These are phyloP conservation scores for Anomalospiza imberbis DNA, from an alignment of 2,797 vertebrate species.

Conservation along the genomic window DNA sequence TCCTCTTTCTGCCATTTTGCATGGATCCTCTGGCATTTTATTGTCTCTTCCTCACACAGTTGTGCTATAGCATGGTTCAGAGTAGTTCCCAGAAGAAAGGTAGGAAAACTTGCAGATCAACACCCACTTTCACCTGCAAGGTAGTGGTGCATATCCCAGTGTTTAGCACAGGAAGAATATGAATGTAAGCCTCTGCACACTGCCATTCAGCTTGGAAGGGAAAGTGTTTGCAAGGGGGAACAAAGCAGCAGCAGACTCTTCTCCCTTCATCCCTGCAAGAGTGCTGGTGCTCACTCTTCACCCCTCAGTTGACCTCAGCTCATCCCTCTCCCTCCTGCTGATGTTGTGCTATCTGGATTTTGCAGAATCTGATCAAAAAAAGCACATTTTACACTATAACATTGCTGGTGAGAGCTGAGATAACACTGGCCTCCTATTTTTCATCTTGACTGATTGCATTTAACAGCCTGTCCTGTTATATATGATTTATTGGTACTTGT, in stretches of 20 bases:
- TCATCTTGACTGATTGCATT: slow-evolving; percentile 17
- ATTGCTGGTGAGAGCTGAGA: not conserved
- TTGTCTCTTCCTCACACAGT: not conserved
- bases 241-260: not conserved
- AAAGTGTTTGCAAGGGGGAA: not conserved
- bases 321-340: not conserved
- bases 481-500: not conserved
- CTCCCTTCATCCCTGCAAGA: not conserved
- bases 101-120: not conserved
- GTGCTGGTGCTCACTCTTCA: not conserved
- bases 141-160: not conserved
- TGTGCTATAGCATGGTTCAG: not conserved
- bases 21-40: not conserved
- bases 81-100: not conserved
- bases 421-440: not conserved
- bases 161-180: not conserved
- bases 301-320: not conserved
- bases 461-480: not conserved
- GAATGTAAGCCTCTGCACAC: not conserved
- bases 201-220: not conserved
- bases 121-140: not conserved
- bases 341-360: not conserved
- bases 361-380: not conserved
- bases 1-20: not conserved
- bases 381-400: not conserved